phyloP scores from a whole-genome alignment of 2,888 invertebrate species.

The Alentia gelatinosa region DNA sequence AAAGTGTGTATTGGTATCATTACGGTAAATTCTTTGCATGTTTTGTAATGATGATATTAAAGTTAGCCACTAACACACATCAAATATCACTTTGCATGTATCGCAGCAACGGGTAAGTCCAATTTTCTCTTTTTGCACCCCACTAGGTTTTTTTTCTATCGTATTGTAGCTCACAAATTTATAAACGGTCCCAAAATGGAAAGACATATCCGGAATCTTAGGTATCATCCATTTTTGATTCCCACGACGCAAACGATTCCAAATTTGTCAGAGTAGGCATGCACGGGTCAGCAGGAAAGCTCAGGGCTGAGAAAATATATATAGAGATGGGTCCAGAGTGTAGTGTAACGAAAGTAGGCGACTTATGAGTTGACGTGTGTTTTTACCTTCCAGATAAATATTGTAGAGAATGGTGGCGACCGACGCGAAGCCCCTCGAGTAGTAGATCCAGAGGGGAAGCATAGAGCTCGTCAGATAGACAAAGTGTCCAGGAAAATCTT shows the following conservation, averaged over 20 bases:
- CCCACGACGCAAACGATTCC: neutral
- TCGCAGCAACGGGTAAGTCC: conserved; percentile 48
- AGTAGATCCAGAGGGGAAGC: conserved; percentile 64
- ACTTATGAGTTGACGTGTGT: conserved; percentile 43
- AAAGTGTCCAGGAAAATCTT: conserved; percentile 66
- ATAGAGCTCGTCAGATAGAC: conserved; percentile 62
- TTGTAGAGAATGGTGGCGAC: conserved; percentile 59
- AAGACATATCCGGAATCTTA: neutral
- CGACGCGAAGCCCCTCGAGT: conserved; percentile 58
- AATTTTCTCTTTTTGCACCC: conserved; percentile 53
- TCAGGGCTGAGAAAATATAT: neutral
- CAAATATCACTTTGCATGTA: conserved; percentile 51
- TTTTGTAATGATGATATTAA: conserved; percentile 46
- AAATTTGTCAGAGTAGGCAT: conserved; percentile 17
- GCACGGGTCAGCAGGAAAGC: conserved; percentile 33
- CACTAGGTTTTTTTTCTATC: conserved; percentile 38
- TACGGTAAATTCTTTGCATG: conserved; percentile 37
- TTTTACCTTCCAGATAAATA: conserved; percentile 58
- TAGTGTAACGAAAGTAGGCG: conserved; percentile 23
- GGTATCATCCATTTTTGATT: neutral
- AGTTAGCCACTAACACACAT: conserved; percentile 22
- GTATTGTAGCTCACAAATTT: conserved; percentile 30
- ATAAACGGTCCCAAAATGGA: neutral
- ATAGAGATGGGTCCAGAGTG: conserved; percentile 10
- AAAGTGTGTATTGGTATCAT: conserved; percentile 33